Base-by-base conservation (phyloP, 2,113 vertebrate species). In the Lasiurus cinereus region DNA sequence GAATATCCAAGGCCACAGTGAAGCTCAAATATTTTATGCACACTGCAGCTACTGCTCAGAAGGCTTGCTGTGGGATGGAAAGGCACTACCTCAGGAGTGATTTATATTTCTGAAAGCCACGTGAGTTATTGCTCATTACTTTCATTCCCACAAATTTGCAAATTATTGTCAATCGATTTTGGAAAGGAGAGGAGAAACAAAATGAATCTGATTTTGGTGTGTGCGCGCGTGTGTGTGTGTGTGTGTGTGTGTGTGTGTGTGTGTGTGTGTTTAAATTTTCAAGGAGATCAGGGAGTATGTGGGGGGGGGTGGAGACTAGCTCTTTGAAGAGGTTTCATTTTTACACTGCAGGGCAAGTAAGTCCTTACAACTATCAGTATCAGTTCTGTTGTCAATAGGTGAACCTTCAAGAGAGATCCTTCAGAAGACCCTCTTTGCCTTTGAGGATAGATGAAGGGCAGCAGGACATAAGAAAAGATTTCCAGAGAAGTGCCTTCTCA, bases 101-200 rank as follows among this genome's bases (percentile, higher is more conserved):
- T 92, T 91, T 90, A 90, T 73, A 54, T 66, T 86, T 88, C 92
- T 69, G 88, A 90, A 89, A 80, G 93, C 82, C 83, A 66, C 11
- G 0, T 95, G 95, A 90, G 27, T 95, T 93, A 93, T 46, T 83
- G 91, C 33, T 69, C 91, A 91, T 94, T 76, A 96, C 91, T 64
- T 64, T 93, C 82, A 94, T 76, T 48, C 78, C 91, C 59, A 90
- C 72, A 90, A 90, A 88, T 88, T 31, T 46, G 88, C 85, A 92
- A 74, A 84, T 79, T 93, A 87, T 91, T 70, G 64, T 70, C 93
- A 90, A 62, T 62, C 92, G 93, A 90, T 67, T 96, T 96, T 83
- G 70, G 78, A 96, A 93, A 94, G n/a, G 59, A 84, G 36, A 84
- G 56, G 59, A 92, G 82, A 95, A 94, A 91, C 48, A 90, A 76